Base-by-base conservation (phyloP, 2,888 invertebrate genomes). In the Drosophila pegasa region DNA sequence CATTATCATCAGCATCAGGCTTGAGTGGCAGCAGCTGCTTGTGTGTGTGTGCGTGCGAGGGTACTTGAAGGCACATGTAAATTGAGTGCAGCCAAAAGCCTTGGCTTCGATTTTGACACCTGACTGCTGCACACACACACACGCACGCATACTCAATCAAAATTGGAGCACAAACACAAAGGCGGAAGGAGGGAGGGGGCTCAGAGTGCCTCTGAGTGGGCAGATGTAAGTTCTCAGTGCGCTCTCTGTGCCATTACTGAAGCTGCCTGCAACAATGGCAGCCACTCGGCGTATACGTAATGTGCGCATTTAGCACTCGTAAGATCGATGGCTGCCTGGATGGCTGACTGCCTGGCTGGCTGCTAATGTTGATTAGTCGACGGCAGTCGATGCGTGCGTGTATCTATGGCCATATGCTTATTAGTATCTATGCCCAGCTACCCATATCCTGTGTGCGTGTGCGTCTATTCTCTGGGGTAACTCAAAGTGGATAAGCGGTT, bases 91-190 rank as follows among this genome's bases (percentile, higher is more conserved):
- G 8, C 47, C 37, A 40, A 45, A 59, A 75, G 63, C 75, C 75
- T 75, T 75, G 75, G 55, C 71, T 71, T 71, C 71, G 67, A 75
- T 75, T 75, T 64, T 71, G 75, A 67, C 67, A 63, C 71, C 75
- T 64, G 63, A 63, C 62, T 75, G 56, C 48, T 63, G 56, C 62
- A 66, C 16, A 55, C 57, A 56, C 33, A 60, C 20, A 31, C 35
- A 9, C 35, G 9, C 22, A 27, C 22, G 7, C 20, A 40, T 10
- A 18, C 38, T 43, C 37, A 56, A n/a, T 27, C 45, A 33, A 35
- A 71, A 67, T 66, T 71, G 71, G 66, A 66, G 48, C 66, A 71
- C 52, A 40, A 37, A 41, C 22, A 41, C 29, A 40, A 14, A 35
- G 22, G 52, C n/a, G 41, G 16, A 12, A 37, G 20, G 12, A 43